These are phyloP conservation scores for Tokudaia tokunoshimensis DNA, from an alignment of 2,797 vertebrate species.

Conservation along the genomic window DNA sequence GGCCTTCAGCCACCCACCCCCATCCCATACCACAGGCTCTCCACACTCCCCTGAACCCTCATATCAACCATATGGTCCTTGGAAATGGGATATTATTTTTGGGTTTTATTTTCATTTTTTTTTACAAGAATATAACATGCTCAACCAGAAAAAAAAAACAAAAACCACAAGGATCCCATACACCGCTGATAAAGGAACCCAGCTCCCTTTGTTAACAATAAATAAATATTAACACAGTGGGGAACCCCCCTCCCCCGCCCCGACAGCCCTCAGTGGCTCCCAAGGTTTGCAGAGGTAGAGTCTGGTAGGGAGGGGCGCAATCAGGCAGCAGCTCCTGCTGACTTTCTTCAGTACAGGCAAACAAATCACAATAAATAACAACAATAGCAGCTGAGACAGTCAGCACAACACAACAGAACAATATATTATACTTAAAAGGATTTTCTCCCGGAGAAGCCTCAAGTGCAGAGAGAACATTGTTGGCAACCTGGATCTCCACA, in stretches of 20 bases:
- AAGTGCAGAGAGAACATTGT: slow-evolving; percentile 57
- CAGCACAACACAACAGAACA: not conserved
- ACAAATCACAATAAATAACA: slow-evolving; percentile 71
- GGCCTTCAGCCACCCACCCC: not conserved
- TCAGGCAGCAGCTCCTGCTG: slow-evolving; percentile 3
- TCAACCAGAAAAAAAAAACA: not conserved
- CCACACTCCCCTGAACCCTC: not conserved
- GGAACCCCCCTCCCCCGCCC: not conserved
- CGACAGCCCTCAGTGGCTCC: slow-evolving; percentile 31
- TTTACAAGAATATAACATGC: slow-evolving; percentile 76
- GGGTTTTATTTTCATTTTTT: slow-evolving; percentile 83
- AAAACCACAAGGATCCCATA: slow-evolving; percentile 36
- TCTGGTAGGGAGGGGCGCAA: not conserved
- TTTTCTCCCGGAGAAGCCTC: slow-evolving; percentile 56
- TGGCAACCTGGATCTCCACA: not conserved
- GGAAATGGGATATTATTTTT: slow-evolving; percentile 12
- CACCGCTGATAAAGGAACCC: slow-evolving; percentile 65
- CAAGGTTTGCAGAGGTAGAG: slow-evolving; percentile 75
- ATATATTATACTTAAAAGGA: slow-evolving; percentile 59
- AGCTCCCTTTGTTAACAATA: slow-evolving; percentile 86
- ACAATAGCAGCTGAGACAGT: not conserved
- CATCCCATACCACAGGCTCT: too few relatives aligned
- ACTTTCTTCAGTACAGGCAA: slow-evolving; percentile 59
- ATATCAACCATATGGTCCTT: not conserved
- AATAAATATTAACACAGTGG: slow-evolving; percentile 85